Evolutionary conservation across 2,888 invertebrate genomes (phyloP).

Genomic region (Deilephila elpenor): DNA sequence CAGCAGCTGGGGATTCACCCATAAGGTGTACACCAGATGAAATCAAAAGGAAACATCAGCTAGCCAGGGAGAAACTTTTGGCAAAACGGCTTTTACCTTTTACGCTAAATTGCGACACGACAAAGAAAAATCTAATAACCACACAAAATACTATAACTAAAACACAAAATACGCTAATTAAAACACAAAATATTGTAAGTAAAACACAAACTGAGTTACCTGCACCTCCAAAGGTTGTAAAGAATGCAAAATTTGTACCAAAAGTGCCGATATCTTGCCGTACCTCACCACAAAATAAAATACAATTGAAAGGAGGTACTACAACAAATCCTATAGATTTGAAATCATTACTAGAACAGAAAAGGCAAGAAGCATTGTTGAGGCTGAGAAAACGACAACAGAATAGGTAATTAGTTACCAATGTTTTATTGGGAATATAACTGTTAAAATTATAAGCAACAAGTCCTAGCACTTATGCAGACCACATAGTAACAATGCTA

Average conservation of each 20-base stretch:
- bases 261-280: conserved; percentile 52
- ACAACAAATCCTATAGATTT: conserved; percentile 50
- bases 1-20: conserved; percentile 66
- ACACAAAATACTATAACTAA: conserved; percentile 18
- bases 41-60: conserved; percentile 85
- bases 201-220: conserved; percentile 32
- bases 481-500: no score
- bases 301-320: conserved; percentile 39
- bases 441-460: no score
- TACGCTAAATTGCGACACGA: conserved; percentile 55
- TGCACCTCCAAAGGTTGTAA: conserved; percentile 36
- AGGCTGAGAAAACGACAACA: conserved; percentile 71
- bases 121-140: conserved; percentile 20
- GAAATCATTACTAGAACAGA: conserved; percentile 74
- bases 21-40: conserved; percentile 84
- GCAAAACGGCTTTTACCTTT: conserved; percentile 79
- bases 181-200: conserved; percentile 34
- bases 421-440: not conserved
- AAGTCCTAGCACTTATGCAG: no score
- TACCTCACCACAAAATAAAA: conserved; percentile 28
- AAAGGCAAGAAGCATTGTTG: conserved; percentile 78
- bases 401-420: conserved; percentile 42
- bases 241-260: conserved; percentile 60
- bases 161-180: not conserved
- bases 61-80: conserved; percentile 85